phyloP scores from a whole-genome alignment of 2,113 vertebrate genomes.

The Arvicanthis niloticus region DNA sequence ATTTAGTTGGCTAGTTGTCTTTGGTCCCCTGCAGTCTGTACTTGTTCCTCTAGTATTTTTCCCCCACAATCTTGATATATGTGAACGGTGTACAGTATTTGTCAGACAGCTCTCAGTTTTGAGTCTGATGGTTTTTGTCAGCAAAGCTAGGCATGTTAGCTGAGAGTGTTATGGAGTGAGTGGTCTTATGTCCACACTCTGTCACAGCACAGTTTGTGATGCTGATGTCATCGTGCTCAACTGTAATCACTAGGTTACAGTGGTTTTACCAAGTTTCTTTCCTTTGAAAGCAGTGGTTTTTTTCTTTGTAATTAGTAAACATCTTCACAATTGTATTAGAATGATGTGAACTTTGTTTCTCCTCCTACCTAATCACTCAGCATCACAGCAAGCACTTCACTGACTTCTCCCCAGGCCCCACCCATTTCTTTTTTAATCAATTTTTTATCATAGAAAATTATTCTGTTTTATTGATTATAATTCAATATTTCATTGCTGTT shows the following conservation, averaged over 20 bases:
- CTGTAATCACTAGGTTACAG: not conserved
- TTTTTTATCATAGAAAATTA: not conserved
- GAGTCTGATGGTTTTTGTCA: not conserved
- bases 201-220: not conserved
- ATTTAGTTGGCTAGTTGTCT: not conserved
- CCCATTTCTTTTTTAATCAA: not conserved
- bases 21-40: not conserved
- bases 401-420: not conserved
- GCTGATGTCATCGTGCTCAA: not conserved
- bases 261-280: not conserved
- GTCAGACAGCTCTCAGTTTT: not conserved
- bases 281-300: not conserved
- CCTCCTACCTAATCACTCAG: not conserved
- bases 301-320: constrained; percentile 20
- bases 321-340: not conserved
- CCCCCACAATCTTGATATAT: not conserved
- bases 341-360: not conserved
- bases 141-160: not conserved
- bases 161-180: not conserved
- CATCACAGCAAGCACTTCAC: too few relatives aligned
- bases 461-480: not conserved
- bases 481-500: not conserved
- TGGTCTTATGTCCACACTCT: not conserved
- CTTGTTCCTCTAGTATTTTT: not conserved
- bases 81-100: not conserved